A percentile compares a stretch with the other conserved stretches of the same genome.
phyloP scores from a whole-genome alignment of 2,113 vertebrate species.

The Lethenteron reissneri region DNA sequence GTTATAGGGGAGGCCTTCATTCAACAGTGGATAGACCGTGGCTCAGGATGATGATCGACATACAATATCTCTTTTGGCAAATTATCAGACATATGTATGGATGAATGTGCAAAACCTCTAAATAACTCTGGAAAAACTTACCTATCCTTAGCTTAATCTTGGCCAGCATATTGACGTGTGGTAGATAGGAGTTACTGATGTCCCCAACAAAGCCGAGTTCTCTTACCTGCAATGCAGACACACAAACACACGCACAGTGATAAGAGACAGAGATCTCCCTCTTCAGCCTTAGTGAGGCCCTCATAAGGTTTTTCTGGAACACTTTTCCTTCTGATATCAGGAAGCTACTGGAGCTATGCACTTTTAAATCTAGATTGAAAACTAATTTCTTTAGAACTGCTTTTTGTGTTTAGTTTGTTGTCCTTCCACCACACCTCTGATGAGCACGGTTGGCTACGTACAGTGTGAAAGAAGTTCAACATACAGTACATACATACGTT shows the following conservation, averaged over 20 bases:
- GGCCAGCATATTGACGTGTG: conserved; percentile 38
- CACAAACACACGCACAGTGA: conserved; percentile 5
- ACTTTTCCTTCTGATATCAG: conserved; percentile 9
- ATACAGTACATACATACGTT: too few relatives aligned
- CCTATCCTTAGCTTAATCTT: conserved; percentile 45
- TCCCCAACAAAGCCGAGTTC: conserved; percentile 31
- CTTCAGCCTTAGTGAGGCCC: too few relatives aligned
- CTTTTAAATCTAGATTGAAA: conserved; percentile 25
- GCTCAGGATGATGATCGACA: neutral
- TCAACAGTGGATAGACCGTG: neutral
- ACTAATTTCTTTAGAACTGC: neutral
- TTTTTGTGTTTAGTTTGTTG: too few relatives aligned
- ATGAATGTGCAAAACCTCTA: neutral
- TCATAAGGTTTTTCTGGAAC: too few relatives aligned
- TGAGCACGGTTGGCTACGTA: too few relatives aligned
- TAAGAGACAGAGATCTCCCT: neutral
- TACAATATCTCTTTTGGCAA: neutral
- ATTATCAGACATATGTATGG: neutral
- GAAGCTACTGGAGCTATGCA: neutral
- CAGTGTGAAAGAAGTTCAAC: too few relatives aligned
- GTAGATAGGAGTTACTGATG: conserved; percentile 48
- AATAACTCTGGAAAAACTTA: conserved; percentile 19
- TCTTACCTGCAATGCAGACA: conserved; percentile 28
- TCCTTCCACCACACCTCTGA: too few relatives aligned
- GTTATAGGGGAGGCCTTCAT: conserved; percentile 1